A percentile compares a stretch with the other conserved stretches of the same genome.
phyloP scores from a whole-genome alignment of 2,797 vertebrate species.

The Eupleurogrammus muticus region DNA sequence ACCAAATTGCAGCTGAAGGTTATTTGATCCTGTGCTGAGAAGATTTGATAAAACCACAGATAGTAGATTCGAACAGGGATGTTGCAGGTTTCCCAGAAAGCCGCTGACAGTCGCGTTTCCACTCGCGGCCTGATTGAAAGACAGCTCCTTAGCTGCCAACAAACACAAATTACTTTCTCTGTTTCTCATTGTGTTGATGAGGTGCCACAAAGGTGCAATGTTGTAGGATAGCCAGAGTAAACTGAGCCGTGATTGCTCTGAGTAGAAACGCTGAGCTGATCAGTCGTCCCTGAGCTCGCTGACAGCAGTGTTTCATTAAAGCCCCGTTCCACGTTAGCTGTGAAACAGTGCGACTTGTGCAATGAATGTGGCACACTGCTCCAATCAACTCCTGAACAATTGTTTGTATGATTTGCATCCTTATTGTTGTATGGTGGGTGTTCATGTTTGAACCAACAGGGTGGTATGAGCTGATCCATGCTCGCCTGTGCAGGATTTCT shows the following conservation, averaged over 20 bases:
- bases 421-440: too few species aligned
- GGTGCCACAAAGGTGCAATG: constrained; percentile 55
- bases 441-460: too few species aligned
- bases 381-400: too few species aligned
- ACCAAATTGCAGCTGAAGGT: constrained; percentile 62
- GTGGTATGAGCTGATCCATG: too few species aligned
- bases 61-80: constrained; percentile 37
- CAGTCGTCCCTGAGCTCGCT: constrained; percentile 23
- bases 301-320: constrained; percentile 51
- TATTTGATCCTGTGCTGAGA: constrained; percentile 67
- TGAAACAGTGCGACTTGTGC: constrained; percentile 61
- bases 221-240: constrained; percentile 61
- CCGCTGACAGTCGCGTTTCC: constrained; percentile 45
- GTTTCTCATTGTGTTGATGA: constrained; percentile 60
- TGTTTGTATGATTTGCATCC: too few species aligned
- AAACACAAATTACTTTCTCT: constrained; percentile 63
- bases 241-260: constrained; percentile 55
- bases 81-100: constrained; percentile 45
- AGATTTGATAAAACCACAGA: constrained; percentile 69
- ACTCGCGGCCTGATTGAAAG: constrained; percentile 49
- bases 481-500: too few species aligned
- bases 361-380: constrained; percentile 1
- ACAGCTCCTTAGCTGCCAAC: constrained; percentile 60
- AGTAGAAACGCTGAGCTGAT: constrained; percentile 55
- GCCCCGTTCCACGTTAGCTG: constrained; percentile 52